These are phyloP conservation scores for Acanthosepion esculentum DNA, from an alignment of 2,888 invertebrate species.

Conservation along the genomic window DNA sequence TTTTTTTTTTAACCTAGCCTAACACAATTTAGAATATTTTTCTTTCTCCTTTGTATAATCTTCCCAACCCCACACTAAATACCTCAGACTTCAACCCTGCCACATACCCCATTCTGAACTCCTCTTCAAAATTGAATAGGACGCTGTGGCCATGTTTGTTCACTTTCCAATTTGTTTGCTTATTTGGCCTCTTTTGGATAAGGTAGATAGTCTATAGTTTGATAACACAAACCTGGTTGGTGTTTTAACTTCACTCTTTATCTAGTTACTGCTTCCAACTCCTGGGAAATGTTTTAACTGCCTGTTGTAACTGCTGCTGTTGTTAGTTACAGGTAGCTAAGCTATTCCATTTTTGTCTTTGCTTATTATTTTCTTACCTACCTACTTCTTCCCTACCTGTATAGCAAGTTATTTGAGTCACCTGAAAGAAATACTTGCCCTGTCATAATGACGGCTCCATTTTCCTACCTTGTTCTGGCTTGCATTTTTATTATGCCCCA, in stretches of 20 bases:
- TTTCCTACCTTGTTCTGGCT: background rate
- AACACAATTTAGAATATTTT: no score
- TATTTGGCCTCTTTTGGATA: background rate
- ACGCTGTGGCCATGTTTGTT: background rate
- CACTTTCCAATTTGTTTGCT: background rate
- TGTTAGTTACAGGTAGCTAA: background rate
- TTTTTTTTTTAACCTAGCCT: no score
- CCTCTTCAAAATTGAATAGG: background rate
- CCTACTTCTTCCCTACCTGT: background rate
- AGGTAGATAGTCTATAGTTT: background rate
- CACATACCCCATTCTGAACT: no score
- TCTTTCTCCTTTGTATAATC: no score
- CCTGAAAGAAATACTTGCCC: background rate
- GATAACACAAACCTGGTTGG: background rate
- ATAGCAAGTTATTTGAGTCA: conserved; percentile 22
- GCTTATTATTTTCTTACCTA: background rate
- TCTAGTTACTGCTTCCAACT: background rate
- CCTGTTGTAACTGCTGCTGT: background rate
- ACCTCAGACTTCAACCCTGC: no score
- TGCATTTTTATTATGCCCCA: background rate
- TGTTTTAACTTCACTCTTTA: background rate
- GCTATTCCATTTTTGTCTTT: background rate
- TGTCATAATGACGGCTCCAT: background rate
- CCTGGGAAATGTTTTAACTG: background rate
- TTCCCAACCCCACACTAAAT: no score